Conservation (phyloP, 2,888 invertebrate species). For the Troides aeacus region DNA sequence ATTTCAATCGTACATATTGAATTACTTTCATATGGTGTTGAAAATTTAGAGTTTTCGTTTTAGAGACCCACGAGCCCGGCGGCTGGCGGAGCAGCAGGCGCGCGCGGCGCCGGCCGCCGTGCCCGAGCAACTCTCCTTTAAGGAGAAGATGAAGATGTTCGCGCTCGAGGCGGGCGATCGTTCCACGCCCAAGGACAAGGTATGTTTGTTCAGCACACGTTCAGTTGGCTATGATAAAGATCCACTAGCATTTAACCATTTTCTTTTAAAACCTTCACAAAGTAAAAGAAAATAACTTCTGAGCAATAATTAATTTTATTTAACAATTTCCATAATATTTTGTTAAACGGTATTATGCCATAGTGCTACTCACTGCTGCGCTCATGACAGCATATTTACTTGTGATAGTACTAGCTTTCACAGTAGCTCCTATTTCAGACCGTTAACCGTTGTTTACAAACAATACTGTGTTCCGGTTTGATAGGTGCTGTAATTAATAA, state of each 20-base stretch:
- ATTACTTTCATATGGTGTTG: neutral
- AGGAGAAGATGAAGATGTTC: conserved; percentile 99
- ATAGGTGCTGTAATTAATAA: too few relatives aligned
- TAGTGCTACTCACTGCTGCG: too few relatives aligned
- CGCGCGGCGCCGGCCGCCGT: conserved; percentile 85
- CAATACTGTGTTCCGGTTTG: too few relatives aligned
- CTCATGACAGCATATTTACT: too few relatives aligned
- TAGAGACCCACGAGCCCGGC: conserved; percentile 93
- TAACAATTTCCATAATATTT: too few relatives aligned
- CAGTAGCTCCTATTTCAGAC: too few relatives aligned
- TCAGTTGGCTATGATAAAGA: neutral
- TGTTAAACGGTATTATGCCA: too few relatives aligned
- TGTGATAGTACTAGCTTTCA: too few relatives aligned
- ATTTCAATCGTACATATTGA: too few relatives aligned
- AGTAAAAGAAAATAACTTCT: too few relatives aligned
- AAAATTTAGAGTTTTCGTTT: neutral
- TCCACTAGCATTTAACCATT: neutral
- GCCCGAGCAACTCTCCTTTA: conserved; percentile 96
- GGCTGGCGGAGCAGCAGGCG: conserved; percentile 89
- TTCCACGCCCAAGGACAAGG: conserved; percentile 94
- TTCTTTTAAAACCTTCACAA: neutral
- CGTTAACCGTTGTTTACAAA: too few relatives aligned
- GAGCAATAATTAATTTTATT: too few relatives aligned
- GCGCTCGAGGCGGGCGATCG: conserved; percentile 97
- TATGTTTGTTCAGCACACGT: conserved; percentile 32